phyloP scores from a whole-genome alignment of 2,888 invertebrate species.

The Cryptus armator region DNA sequence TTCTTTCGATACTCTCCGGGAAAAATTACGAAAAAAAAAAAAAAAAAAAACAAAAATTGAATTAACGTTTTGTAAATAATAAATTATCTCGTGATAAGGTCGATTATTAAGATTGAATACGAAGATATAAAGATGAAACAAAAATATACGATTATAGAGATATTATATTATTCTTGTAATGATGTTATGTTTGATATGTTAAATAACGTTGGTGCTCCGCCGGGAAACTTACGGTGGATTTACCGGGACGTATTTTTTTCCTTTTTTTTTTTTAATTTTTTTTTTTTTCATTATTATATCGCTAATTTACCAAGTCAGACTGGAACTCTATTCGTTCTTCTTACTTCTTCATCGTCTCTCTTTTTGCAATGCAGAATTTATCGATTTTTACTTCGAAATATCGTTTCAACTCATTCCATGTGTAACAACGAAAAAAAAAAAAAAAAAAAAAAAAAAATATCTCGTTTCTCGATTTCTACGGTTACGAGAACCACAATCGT shows the following conservation, averaged over 20 bases:
- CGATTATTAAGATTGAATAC: conserved; percentile 37
- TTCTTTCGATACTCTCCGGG: conserved; percentile 37
- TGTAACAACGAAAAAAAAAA: neutral
- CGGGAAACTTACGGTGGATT: conserved; percentile 43
- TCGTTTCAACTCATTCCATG: conserved; percentile 65
- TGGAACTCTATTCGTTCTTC: conserved; percentile 19
- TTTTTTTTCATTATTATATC: conserved; percentile 11
- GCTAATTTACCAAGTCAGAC: conserved; percentile 33
- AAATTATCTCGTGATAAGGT: conserved; percentile 54
- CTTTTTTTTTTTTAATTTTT: conserved; percentile 12
- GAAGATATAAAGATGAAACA: conserved; percentile 30
- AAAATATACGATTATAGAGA: conserved; percentile 38
- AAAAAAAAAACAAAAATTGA: neutral
- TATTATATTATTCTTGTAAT: conserved; percentile 64
- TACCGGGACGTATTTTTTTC: conserved; percentile 24
- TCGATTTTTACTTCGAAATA: conserved; percentile 14
- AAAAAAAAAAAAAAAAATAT: conserved; percentile 38
- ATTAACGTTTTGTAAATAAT: conserved; percentile 59
- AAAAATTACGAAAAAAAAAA: neutral
- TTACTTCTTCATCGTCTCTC: conserved; percentile 12
- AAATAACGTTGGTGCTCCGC: conserved; percentile 66
- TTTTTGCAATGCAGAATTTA: conserved; percentile 27
- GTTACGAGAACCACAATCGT: conserved; percentile 33
- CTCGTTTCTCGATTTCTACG: conserved; percentile 45
- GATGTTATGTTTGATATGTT: conserved; percentile 67